Conservation (phyloP, 2,888 invertebrate species). For the Oscheius sp. region DNA sequence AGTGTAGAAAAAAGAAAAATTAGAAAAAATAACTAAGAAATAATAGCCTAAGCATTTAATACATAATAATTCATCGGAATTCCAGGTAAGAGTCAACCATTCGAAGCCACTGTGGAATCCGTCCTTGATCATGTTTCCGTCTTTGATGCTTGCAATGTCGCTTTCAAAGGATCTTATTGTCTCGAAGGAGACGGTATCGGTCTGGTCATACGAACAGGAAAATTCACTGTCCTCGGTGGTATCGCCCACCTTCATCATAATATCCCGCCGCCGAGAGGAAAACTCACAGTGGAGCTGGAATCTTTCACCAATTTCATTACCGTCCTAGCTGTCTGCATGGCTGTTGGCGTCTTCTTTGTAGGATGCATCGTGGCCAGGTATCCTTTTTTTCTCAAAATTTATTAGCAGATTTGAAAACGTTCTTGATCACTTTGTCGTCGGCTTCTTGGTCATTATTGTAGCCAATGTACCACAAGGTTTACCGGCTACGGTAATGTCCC, state of each 20-base stretch:
- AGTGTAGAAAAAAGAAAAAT: not conserved
- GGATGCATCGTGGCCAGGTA: conserved; percentile 64
- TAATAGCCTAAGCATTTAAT: too few species aligned
- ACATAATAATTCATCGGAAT: too few species aligned
- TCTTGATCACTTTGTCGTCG: conserved; percentile 67
- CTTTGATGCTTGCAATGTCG: conserved; percentile 65
- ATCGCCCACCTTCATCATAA: conserved; percentile 50
- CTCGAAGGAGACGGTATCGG: conserved; percentile 69
- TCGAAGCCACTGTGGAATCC: conserved; percentile 29
- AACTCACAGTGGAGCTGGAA: conserved; percentile 49
- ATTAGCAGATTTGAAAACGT: conserved; percentile 65
- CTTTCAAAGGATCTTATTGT: conserved; percentile 68
- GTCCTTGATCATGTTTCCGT: conserved; percentile 57
- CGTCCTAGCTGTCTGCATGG: conserved; percentile 64
- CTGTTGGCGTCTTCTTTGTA: conserved; percentile 63
- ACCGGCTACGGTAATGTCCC: conserved; percentile 69
- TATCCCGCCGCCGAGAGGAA: conserved; percentile 48
- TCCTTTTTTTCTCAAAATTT: too few species aligned
- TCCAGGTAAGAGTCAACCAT: conserved; percentile 4
- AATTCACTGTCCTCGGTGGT: conserved; percentile 60
- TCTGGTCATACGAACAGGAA: conserved; percentile 65
- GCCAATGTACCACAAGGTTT: conserved; percentile 67
- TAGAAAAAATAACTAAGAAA: too few species aligned
- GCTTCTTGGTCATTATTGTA: conserved; percentile 68
- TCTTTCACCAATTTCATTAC: conserved; percentile 59